Conservation (phyloP, 30 jellyfish, hydroid and myxozoan species). For the Phacellophora camtschatica region DNA sequence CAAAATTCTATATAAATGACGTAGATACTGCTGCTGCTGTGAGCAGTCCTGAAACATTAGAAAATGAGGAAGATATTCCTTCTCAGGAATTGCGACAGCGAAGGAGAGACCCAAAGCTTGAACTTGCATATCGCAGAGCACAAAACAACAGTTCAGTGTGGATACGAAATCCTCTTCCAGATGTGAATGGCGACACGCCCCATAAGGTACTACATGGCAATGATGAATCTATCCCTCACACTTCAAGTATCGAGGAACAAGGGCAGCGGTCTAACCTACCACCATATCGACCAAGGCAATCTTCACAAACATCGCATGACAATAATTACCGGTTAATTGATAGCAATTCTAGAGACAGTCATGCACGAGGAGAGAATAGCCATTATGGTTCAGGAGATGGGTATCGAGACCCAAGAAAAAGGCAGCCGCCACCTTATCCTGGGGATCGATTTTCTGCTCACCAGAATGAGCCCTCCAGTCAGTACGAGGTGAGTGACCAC, state of each 20-base stretch:
- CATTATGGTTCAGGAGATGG: slow-evolving; percentile 13
- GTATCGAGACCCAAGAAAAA: slow-evolving; percentile 17
- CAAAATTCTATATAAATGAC: slow-evolving; percentile 5
- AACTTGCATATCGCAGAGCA: slow-evolving; percentile 28
- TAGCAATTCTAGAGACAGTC: too few species aligned
- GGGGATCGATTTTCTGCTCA: not conserved
- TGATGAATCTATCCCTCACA: not conserved
- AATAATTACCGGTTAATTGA: not conserved
- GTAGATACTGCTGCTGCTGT: too few species aligned
- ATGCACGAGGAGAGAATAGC: not conserved
- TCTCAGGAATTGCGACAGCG: slow-evolving; percentile 22
- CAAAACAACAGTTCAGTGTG: slow-evolving; percentile 11
- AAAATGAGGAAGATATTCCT: not conserved
- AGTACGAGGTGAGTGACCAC: slow-evolving; percentile 28
- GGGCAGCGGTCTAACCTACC: slow-evolving; percentile 26
- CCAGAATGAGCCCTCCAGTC: not conserved
- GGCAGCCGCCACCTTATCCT: slow-evolving; percentile 62
- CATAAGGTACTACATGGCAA: too few species aligned
- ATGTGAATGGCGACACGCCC: not conserved
- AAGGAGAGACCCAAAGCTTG: slow-evolving; percentile 27
- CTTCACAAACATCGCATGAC: not conserved
- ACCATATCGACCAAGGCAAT: slow-evolving; percentile 39
- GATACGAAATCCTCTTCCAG: not conserved
- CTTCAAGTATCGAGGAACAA: not conserved
- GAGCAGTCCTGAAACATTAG: not conserved